These are phyloP conservation scores for Calephelis virginiensis DNA, from an alignment of 1,140 invertebrate genomes.

Conservation along the genomic window DNA sequence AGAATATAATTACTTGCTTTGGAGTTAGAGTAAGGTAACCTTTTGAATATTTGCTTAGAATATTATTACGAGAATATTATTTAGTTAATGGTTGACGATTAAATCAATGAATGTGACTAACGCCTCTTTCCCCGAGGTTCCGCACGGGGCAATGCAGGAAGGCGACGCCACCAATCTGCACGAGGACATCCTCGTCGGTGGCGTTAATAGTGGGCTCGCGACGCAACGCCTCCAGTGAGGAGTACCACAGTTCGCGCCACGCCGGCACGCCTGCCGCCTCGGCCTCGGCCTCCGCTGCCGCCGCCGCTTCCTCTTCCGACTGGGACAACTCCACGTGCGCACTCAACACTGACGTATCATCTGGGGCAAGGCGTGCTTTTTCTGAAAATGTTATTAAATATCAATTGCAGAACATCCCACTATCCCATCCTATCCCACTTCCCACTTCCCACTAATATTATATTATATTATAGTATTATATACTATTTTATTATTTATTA, in stretches of 20 bases:
- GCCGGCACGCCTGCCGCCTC: slow-evolving; percentile 64
- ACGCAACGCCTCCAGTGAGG: slow-evolving; percentile 80
- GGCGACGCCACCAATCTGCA: slow-evolving; percentile 88
- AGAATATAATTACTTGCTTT: too few species aligned
- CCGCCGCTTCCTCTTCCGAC: slow-evolving; percentile 30
- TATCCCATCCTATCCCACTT: too few species aligned
- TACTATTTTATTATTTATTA: too few species aligned
- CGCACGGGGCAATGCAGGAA: slow-evolving; percentile 86
- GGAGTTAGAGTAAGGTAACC: too few species aligned
- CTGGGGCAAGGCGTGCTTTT: slow-evolving; percentile 23
- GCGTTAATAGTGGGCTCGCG: slow-evolving; percentile 79
- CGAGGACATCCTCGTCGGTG: slow-evolving; percentile 83
- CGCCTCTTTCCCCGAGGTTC: slow-evolving; percentile 68
- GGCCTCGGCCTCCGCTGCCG: slow-evolving; percentile 40
- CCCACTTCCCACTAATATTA: too few species aligned
- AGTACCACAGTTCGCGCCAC: slow-evolving; percentile 81
- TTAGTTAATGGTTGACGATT: too few species aligned
- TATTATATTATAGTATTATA: too few species aligned
- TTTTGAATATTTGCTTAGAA: too few species aligned
- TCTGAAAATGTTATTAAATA: background rate
- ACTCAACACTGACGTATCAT: slow-evolving; percentile 31
- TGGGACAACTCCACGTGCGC: slow-evolving; percentile 29
- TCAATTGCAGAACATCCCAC: too few species aligned
- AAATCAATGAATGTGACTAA: slow-evolving; percentile 23
- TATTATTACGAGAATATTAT: too few species aligned